Percentiles rank a stretch among this genome's conserved stretches.
Evolutionary conservation across 2,888 invertebrate species (phyloP).

Genomic region (Minunthozetes semirufus): DNA sequence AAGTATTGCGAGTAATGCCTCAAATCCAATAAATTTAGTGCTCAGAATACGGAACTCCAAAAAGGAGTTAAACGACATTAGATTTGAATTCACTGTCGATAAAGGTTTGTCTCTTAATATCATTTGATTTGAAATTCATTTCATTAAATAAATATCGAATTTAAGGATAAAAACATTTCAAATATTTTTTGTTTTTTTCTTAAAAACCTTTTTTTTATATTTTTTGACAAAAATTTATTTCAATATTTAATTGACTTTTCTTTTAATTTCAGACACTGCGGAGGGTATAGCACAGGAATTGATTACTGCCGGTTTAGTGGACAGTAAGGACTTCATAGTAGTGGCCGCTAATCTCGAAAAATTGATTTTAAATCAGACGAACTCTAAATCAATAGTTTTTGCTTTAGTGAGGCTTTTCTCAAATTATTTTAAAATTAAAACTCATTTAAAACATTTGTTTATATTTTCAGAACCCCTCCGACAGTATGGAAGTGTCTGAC

Average conservation of each 20-base stretch:
- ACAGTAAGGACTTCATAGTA: conserved; percentile 80
- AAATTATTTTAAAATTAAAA: conserved; percentile 4
- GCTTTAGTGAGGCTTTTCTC: conserved; percentile 60
- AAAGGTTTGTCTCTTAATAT: conserved; percentile 46
- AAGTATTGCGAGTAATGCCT: neutral
- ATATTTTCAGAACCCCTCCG: conserved; percentile 51
- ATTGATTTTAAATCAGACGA: conserved; percentile 66
- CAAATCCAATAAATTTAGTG: conserved; percentile 65
- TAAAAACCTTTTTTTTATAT: conserved; percentile 8
- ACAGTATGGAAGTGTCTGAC: conserved; percentile 66
- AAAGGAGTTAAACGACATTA: conserved; percentile 90
- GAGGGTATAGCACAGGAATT: conserved; percentile 90
- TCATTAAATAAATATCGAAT: neutral
- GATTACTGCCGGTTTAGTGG: conserved; percentile 88
- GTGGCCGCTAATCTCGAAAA: conserved; percentile 87
- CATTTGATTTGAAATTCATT: neutral
- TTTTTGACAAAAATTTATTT: too few relatives aligned
- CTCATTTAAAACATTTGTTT: conserved; percentile 1
- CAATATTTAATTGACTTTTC: too few relatives aligned
- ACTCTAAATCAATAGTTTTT: conserved; percentile 63
- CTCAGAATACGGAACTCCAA: conserved; percentile 82
- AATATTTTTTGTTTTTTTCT: neutral
- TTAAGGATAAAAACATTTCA: too few relatives aligned
- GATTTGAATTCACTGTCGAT: conserved; percentile 88
- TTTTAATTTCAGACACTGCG: conserved; percentile 55